Base-by-base conservation (phyloP, 2,888 invertebrate genomes). In the Dasysyrphus albostriatus region DNA sequence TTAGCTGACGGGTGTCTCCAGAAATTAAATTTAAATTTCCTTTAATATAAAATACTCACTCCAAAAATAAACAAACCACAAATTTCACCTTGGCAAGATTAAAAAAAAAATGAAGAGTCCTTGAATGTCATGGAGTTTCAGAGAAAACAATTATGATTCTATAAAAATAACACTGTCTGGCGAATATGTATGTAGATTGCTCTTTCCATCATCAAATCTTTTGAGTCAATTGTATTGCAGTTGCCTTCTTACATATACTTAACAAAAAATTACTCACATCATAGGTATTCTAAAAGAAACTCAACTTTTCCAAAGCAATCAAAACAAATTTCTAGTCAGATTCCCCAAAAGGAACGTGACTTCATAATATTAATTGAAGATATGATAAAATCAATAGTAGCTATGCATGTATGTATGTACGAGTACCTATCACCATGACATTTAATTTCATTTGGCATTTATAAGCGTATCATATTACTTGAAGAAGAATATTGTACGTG, bases 261-360 rank as follows among this genome's bases (percentile, higher is more conserved):
- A 32, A 39, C 24, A 59, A 24, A 5, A 61, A 24, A 61, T 12
- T 5, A 0, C 34, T 5, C 29, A 10, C 14, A 14, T 14, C 5
- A 32, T 65, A n/a, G n/a, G n/a, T n/a, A 49, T 34, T 10, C 4
- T n/a, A 0, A 42, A 29, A 44, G 14, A 65, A 49, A 16, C 16
- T 32, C 5, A 65, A 65, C 65, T 67, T 67, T 67, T 34, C 34
- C 49, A 49, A 67, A 49, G 49, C 19, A 67, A 67, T 67, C 49
- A 67, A 67, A 67, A 67, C 34, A 67, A 47, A 19, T 67, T 44
- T 67, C 67, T 67, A 37, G 49, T 49, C 49, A 49, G 29, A 49
- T 49, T 29, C 47, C 67, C 1, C 9, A n/a, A 19, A 5, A 19
- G 14, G 9, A 14, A 67, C 49, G 34, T 49, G 67, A 67, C 65